These are phyloP conservation scores for Nyctereutes procyonoides DNA, from an alignment of 2,113 vertebrate species.

Conservation along the genomic window DNA sequence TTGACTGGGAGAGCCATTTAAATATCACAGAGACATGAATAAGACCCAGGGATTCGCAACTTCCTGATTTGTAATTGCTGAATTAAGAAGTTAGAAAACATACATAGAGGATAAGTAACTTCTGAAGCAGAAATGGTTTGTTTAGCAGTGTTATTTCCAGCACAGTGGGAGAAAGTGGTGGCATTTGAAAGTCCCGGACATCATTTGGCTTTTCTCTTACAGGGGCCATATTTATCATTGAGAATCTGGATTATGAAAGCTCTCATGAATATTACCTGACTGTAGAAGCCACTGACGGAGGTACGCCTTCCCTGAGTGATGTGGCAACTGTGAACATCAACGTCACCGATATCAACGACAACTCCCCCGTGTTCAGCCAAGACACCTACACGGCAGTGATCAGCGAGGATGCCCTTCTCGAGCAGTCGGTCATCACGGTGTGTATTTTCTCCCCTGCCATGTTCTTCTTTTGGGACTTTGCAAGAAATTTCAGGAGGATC, in stretches of 20 bases:
- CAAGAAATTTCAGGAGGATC: not conserved
- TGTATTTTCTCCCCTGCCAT: constrained; percentile 23
- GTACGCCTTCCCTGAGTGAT: constrained; percentile 94
- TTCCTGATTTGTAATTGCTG: not conserved
- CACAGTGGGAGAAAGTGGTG: not conserved
- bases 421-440: constrained; percentile 92
- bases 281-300: constrained; percentile 95
- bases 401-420: constrained; percentile 93
- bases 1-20: not conserved
- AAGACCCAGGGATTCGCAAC: not conserved
- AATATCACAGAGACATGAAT: not conserved
- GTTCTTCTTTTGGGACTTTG: not conserved
- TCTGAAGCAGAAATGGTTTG: not conserved
- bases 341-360: constrained; percentile 97
- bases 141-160: not conserved
- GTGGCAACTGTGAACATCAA: constrained; percentile 96
- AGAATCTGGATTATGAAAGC: constrained; percentile 94
- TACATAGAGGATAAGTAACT: not conserved
- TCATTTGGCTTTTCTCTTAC: not conserved
- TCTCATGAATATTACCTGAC: constrained; percentile 97
- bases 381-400: constrained; percentile 93
- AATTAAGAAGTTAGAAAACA: not conserved
- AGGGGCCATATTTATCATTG: constrained; percentile 96
- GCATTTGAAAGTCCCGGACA: not conserved
- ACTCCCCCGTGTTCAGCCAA: constrained; percentile 94